Evolutionary conservation across 2,888 invertebrate genomes (phyloP).

Genomic region (Amphipoea lucens): DNA sequence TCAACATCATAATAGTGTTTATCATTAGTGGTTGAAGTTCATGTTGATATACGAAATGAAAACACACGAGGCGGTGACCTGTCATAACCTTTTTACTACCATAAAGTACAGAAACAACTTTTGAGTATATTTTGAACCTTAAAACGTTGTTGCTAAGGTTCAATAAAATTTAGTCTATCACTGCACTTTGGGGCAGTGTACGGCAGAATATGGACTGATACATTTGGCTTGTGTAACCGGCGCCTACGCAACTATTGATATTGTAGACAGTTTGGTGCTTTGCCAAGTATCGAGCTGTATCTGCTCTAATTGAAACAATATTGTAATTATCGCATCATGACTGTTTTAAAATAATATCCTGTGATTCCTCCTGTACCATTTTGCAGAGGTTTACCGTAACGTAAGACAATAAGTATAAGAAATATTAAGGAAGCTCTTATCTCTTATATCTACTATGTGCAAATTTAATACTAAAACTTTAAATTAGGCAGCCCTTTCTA

Average conservation of each 20-base stretch:
- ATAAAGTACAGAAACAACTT: slow-evolving; percentile 1
- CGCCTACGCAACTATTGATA: slow-evolving; percentile 47
- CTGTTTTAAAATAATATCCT: slow-evolving; percentile 2
- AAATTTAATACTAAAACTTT: neutral
- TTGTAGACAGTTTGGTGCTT: slow-evolving; percentile 39
- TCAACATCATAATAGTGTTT: slow-evolving; percentile 48
- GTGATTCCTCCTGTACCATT: neutral
- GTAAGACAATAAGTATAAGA: too few species aligned
- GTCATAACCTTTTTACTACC: slow-evolving; percentile 28
- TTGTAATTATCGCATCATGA: slow-evolving; percentile 21
- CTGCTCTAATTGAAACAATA: slow-evolving; percentile 42
- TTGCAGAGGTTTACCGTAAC: neutral
- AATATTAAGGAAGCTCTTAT: neutral
- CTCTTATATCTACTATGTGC: neutral
- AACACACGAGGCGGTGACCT: slow-evolving; percentile 45
- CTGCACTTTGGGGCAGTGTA: neutral
- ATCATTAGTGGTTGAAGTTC: slow-evolving; percentile 54
- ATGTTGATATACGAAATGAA: slow-evolving; percentile 54
- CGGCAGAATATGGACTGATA: neutral
- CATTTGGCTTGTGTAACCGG: slow-evolving; percentile 9
- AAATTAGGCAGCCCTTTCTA: neutral
- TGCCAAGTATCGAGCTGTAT: slow-evolving; percentile 34
- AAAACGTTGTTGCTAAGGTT: slow-evolving; percentile 7
- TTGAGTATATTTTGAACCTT: slow-evolving; percentile 14
- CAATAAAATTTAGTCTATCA: neutral